Evolutionary conservation across 2,113 vertebrate genomes (phyloP), one percentile per base, ranked within the genome.

Genomic region (Cinclus mexicanus): DNA sequence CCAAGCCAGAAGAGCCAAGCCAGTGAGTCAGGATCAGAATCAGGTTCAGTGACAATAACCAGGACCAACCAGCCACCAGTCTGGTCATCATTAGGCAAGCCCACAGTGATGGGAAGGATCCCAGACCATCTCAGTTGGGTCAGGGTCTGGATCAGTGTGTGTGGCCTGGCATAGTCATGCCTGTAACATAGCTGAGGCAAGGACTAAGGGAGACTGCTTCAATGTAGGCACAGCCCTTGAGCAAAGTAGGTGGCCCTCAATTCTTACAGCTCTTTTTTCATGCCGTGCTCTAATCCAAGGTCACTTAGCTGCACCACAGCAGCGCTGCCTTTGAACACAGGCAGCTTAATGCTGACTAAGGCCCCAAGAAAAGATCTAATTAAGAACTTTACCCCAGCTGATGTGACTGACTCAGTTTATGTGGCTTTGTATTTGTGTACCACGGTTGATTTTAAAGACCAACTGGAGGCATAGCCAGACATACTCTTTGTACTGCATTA

Each of bases 191-290:
- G 31, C 39, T 84, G 42, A 67, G 33, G 28, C 57, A 60, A 49
- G 41, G 68, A 41, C 28, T 6, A 4, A 29, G 70, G 14, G 21
- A 71, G 60, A 33, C 22, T 14, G 24, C 71, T 61, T 86, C 71
- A 25, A 6, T 2, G 2, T n/a, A 31, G 61, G 22, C 3, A 6
- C 17, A 52, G 18, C 64, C 63, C 35, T 28, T 41, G 21, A 52
- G 46, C 1, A 1, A 41, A 79, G 23, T 13, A 23, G 42, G 31
- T 0, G 1, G 12, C 35, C 5, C 7, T 61, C 2, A 1, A 46
- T 78, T 39, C 26, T 46, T 56, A 14, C 0, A 76, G 56, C 57
- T 41, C 23, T 39, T 78, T 78, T 77, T 41, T 78, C 26, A 20
- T 0, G 0, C 10, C 22, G 60, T 29, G 11, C 7, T 63, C 65